A percentile compares a stretch with the other conserved stretches of the same genome.
Evolutionary conservation across 2,888 invertebrate species (phyloP).

Genomic region (Trichogramma dendrolimi): DNA sequence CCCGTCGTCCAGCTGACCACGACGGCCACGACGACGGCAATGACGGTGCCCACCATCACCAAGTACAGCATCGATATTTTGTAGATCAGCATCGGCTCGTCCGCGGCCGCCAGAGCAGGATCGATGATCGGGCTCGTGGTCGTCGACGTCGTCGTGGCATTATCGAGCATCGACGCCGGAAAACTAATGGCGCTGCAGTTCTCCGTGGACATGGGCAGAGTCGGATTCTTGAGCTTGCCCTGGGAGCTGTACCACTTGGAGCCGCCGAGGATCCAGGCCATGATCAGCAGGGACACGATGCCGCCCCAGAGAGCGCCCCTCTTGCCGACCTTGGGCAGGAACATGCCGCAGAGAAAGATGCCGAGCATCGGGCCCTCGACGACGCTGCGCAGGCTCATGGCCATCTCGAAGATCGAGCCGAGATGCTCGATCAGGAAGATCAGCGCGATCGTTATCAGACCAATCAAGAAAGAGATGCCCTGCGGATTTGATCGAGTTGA

Average conservation of each 20-base stretch:
- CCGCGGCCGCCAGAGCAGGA: constrained; percentile 23
- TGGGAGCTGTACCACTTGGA: constrained; percentile 38
- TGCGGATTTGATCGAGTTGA: constrained; percentile 33
- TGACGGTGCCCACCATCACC: constrained; percentile 60
- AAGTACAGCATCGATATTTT: constrained; percentile 67
- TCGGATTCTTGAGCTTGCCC: constrained; percentile 29
- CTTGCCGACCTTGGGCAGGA: constrained; percentile 60
- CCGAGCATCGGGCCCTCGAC: constrained; percentile 67
- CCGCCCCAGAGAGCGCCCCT: constrained; percentile 59
- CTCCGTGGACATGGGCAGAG: constrained; percentile 33
- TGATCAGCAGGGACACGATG: constrained; percentile 35
- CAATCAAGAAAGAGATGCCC: constrained; percentile 55
- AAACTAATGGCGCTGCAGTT: constrained; percentile 25
- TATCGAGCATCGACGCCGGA: constrained; percentile 25
- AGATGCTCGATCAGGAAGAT: constrained; percentile 62
- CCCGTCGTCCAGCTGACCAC: constrained; percentile 61
- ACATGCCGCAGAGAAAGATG: constrained; percentile 65
- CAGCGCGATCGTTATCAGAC: constrained; percentile 54
- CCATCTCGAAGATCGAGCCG: constrained; percentile 65
- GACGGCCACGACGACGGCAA: constrained; percentile 58
- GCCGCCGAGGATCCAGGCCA: constrained; percentile 41
- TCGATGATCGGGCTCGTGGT: background rate
- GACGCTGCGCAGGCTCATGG: constrained; percentile 61
- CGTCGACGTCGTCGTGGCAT: constrained; percentile 28
- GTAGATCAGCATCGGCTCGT: constrained; percentile 55